phyloP scores from a whole-genome alignment of 2,113 vertebrate species.

The Falcunculus frontatus region DNA sequence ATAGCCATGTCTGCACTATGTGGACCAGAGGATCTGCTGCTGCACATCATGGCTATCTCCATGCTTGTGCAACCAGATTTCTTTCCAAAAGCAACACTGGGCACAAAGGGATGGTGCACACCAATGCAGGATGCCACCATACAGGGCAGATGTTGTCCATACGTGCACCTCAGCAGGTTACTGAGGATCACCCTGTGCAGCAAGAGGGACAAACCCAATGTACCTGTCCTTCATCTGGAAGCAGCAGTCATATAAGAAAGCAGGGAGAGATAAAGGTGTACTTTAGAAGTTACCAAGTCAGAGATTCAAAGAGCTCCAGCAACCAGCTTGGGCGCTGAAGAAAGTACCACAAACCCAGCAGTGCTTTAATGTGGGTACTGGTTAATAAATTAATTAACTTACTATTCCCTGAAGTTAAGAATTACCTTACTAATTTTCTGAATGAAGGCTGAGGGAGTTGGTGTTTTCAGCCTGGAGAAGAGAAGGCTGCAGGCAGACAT shows the following conservation, averaged over 20 bases:
- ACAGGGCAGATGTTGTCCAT: background rate
- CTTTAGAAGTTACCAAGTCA: background rate
- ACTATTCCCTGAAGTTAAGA: background rate
- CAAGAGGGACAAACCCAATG: background rate
- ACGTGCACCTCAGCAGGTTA: background rate
- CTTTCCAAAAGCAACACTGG: background rate
- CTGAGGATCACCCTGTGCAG: background rate
- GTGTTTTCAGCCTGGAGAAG: background rate
- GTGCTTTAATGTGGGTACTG: background rate
- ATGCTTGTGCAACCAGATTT: background rate
- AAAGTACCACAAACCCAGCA: rapidly evolving
- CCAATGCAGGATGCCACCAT: background rate
- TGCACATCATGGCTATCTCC: background rate
- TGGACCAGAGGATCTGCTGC: background rate
- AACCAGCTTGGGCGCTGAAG: background rate
- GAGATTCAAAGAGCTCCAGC: background rate
- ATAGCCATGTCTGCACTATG: too few species aligned
- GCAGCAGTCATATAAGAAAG: background rate
- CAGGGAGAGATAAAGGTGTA: background rate
- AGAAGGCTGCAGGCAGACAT: background rate
- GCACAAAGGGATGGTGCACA: background rate
- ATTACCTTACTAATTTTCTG: background rate
- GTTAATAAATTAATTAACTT: background rate
- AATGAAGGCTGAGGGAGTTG: background rate
- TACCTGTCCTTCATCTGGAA: background rate